Evolutionary conservation across 2,113 vertebrate genomes (phyloP).

Genomic region (Stomatorhinus ivindoensis): DNA sequence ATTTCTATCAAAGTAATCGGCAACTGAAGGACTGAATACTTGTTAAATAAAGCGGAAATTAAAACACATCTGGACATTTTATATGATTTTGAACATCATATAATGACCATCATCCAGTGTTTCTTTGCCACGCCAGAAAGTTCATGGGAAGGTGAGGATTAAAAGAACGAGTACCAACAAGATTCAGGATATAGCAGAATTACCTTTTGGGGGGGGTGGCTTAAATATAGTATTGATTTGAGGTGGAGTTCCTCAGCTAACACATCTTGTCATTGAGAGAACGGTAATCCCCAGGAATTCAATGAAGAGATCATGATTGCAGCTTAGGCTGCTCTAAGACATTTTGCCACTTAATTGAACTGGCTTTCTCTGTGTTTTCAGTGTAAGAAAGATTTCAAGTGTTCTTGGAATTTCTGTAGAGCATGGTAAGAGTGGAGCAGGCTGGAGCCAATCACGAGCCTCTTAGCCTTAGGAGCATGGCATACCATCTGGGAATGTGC

Average conservation of each 20-base stretch:
- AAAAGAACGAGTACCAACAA: not conserved
- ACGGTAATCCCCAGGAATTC: not conserved
- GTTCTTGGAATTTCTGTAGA: slow-evolving; percentile 99
- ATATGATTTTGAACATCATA: not conserved
- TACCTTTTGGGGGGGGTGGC: not conserved
- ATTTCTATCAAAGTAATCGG: not conserved
- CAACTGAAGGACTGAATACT: not conserved
- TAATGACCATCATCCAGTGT: not conserved
- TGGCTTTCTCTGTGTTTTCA: slow-evolving; percentile 95
- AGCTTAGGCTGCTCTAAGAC: not conserved
- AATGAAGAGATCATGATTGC: not conserved
- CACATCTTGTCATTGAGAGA: not conserved
- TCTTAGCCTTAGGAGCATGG: slow-evolving; percentile 10
- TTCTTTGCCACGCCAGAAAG: not conserved
- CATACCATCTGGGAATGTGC: slow-evolving; percentile 13
- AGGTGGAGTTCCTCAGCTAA: not conserved
- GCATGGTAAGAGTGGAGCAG: slow-evolving; percentile 83
- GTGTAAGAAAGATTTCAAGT: slow-evolving; percentile 99
- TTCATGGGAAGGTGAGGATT: not conserved
- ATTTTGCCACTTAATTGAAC: slow-evolving; percentile 62
- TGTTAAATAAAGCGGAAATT: not conserved
- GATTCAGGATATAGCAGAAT: not conserved
- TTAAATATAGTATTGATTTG: not conserved
- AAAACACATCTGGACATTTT: not conserved
- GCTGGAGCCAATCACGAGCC: slow-evolving; percentile 51